Evolutionary conservation across 2,888 invertebrate genomes (phyloP), one percentile per base, ranked within the genome.

Genomic region (Athetis lepigone): DNA sequence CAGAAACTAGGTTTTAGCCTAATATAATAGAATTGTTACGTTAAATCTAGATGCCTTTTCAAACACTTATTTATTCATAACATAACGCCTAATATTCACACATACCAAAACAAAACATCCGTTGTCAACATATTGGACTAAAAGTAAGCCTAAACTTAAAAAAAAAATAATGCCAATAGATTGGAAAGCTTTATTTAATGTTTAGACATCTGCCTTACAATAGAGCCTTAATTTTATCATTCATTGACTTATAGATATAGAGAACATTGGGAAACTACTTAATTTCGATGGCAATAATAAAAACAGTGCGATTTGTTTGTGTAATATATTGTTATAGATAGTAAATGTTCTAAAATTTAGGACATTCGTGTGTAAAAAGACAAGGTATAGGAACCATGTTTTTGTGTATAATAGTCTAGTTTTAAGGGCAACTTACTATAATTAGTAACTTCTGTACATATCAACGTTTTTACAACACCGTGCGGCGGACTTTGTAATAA

Each of bases 321-420:
- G 60, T 82, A 70, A 58, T 56, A 61, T 81, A 75, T 61, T 72
- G 70, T 51, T 70, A 57, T 71, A 70, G 72, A 62, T 27, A n/a
- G n/a, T n/a, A n/a, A 74, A 83, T 91, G 92, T 88, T 92, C 92
- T 93, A 91, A 93, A 92, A 92, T 92, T 92, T 92, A 92, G 92
- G 81, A 86, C 88, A 88, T 89, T 70, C 72, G 64, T 68, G 66
- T 84, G 81, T 86, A 82, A 82, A 82, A 83, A 84, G 84, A 82
- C 82, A 83, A 70, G 80, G 85, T 87, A 85, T 84, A 59, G 82
- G 83, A 85, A 86, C 86, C 85, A 85, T 81, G 80, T 82, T 83
- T 85, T 82, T 79, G 74, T 91, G 91, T 91, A 92, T 80, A 85
- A 83, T 90, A 88, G 85, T 27, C 23, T 90, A 88, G 75, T 45